Base-by-base conservation (phyloP, 2,113 vertebrate genomes). In the Micromys minutus region DNA sequence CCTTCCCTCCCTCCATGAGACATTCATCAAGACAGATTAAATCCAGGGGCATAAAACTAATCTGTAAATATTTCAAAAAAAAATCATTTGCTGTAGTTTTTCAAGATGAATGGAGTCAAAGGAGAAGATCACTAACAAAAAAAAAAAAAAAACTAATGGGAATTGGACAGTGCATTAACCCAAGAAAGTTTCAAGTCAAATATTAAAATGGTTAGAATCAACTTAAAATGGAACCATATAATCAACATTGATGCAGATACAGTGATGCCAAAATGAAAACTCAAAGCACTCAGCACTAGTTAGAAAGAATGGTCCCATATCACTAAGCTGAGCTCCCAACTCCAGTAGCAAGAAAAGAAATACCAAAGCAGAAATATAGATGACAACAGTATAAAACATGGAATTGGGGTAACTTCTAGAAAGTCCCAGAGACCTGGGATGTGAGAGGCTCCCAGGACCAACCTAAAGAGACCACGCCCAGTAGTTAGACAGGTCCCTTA, bases 171-270 rank as follows among this genome's bases (percentile, higher is more conserved):
- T 74, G 5, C 39, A 79, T 55, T 31, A 26, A 55, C 24, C 26
- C 6, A 77, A 89, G 34, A 91, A 96, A 81, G 16, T 95, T 26
- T 88, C 65, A 91, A 74, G 79, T 42, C 45, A 84, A 85, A 69
- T 55, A 94, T n/a, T 17, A 83, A 91, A 94, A 72, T 76, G 47
- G n/a, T 61, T 26, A 65, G 15, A 89, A 76, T n/a, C 85, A 52
- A 88, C 87, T 92, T 72, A 85, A 87, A 95, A 61, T 80, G 57
- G 94, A 86, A 94, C n/a, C 65, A 34, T 1, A 96, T n/a, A 42
- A 87, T 57, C 5, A 89, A 71, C 63, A 52, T 39, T 91, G 22
- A 89, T 87, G 12, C 45, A 94, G 45, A 59, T 83, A 81, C 88
- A 83, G n/a, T 31, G 10, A 19, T 72, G 36, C 55, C 92, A 36